phyloP scores from a whole-genome alignment of 2,113 vertebrate species.

The Motacilla alba region DNA sequence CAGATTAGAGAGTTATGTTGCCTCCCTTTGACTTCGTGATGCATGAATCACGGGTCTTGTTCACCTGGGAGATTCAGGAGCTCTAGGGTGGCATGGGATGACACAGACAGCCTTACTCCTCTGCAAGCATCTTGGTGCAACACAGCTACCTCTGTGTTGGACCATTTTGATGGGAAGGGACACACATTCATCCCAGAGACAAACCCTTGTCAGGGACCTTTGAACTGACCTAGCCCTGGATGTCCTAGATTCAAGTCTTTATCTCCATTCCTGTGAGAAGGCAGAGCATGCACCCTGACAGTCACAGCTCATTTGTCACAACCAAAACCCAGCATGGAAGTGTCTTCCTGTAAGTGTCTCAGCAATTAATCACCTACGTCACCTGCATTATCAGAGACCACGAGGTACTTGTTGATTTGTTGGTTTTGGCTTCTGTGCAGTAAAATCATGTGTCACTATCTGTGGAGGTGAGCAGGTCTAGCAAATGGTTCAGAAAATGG shows the following conservation, averaged over 20 bases:
- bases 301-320: not conserved
- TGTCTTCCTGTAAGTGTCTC: slow-evolving; percentile 21
- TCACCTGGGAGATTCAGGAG: not conserved
- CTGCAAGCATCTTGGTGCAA: not conserved
- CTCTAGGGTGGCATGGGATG: not conserved
- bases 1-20: not conserved
- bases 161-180: not conserved
- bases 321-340: not conserved
- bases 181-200: not conserved
- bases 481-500: slow-evolving; percentile 8
- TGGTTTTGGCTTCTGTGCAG: slow-evolving; percentile 29
- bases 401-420: slow-evolving; percentile 27
- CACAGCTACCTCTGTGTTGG: not conserved
- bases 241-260: not conserved
- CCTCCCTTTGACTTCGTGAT: not conserved
- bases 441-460: not conserved
- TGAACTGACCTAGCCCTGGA: not conserved
- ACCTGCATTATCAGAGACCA: slow-evolving; percentile 35
- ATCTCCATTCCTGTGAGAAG: not conserved
- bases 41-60: not conserved
- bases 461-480: not conserved
- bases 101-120: not conserved
- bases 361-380: not conserved
- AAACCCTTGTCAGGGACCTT: not conserved
- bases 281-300: not conserved